These are phyloP conservation scores for Drosophila leontia DNA, from an alignment of 1,140 invertebrate genomes.

Conservation along the genomic window DNA sequence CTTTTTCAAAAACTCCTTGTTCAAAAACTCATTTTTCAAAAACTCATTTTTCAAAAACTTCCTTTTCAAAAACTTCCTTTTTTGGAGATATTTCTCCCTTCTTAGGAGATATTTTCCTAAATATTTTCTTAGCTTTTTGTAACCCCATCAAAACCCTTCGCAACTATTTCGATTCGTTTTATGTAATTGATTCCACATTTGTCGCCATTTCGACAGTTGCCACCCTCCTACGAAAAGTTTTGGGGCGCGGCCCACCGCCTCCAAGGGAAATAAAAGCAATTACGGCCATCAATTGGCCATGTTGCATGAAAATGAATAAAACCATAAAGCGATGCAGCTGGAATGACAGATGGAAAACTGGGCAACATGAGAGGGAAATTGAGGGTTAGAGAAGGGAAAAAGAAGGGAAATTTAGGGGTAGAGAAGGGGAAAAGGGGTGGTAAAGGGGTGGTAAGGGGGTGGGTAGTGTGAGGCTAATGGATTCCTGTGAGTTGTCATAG, in stretches of 20 bases:
- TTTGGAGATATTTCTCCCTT: neutral
- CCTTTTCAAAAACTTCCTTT: too few species aligned
- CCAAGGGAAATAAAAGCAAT: slow-evolving; percentile 56
- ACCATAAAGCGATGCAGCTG: slow-evolving; percentile 59
- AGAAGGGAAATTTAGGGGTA: neutral
- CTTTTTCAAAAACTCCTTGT: too few species aligned
- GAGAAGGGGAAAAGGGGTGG: too few species aligned
- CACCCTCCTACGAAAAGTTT: neutral
- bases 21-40: too few species aligned
- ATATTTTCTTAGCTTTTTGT: neutral
- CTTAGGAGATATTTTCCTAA: neutral
- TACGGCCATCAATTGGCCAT: slow-evolving; percentile 70
- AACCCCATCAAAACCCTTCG: neutral
- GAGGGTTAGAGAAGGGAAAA: too few species aligned
- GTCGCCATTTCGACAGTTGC: slow-evolving; percentile 25
- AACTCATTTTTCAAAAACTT: too few species aligned
- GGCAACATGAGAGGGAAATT: neutral
- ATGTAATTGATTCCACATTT: slow-evolving; percentile 56
- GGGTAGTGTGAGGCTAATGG: neutral
- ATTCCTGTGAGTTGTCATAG: neutral
- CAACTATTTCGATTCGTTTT: neutral
- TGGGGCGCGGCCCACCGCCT: neutral
- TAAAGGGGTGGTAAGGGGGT: neutral
- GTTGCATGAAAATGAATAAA: slow-evolving; percentile 76
- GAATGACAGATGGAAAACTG: slow-evolving; percentile 55